phyloP scores from a whole-genome alignment of 2,888 invertebrate genomes.

The Ecdyonurus torrentis region DNA sequence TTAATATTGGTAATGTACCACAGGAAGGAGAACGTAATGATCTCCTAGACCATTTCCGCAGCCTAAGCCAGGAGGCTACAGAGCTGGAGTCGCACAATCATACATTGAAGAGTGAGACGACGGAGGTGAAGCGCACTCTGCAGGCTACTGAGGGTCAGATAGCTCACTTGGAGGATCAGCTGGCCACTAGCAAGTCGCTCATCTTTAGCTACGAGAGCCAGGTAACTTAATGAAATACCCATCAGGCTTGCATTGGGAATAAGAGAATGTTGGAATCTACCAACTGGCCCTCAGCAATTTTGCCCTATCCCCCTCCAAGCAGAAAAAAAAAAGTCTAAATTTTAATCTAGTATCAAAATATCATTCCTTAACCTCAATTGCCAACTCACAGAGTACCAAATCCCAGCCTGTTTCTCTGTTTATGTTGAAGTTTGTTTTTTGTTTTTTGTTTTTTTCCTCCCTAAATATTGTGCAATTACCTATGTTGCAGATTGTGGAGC shows the following conservation, averaged over 20 bases:
- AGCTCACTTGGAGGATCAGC: slow-evolving; percentile 42
- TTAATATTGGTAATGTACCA: too few species aligned
- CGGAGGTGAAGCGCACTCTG: slow-evolving; percentile 43
- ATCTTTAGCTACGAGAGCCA: slow-evolving; percentile 39
- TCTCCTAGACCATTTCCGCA: slow-evolving; percentile 63
- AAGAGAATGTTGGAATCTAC: neutral
- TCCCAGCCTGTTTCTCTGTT: too few species aligned
- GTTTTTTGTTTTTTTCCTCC: too few species aligned
- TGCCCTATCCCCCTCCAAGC: neutral
- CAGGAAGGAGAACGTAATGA: slow-evolving; percentile 65
- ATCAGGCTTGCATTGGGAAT: slow-evolving; percentile 1
- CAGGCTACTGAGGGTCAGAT: slow-evolving; percentile 40
- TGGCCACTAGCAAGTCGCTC: slow-evolving; percentile 34
- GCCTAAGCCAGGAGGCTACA: slow-evolving; percentile 58
- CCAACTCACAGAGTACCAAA: too few species aligned
- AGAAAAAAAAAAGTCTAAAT: neutral
- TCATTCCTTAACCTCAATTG: too few species aligned
- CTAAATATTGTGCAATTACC: too few species aligned
- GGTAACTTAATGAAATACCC: slow-evolving; percentile 23
- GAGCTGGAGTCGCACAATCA: slow-evolving; percentile 63
- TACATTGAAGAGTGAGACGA: slow-evolving; percentile 57
- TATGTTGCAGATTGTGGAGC: slow-evolving; percentile 28
- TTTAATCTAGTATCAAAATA: neutral
- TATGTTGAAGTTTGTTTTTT: too few species aligned
- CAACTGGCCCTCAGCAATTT: neutral